A percentile compares a stretch with the other conserved stretches of the same genome.
Evolutionary conservation across 2,113 vertebrate species (phyloP).

Genomic region (Pelusios castaneus): DNA sequence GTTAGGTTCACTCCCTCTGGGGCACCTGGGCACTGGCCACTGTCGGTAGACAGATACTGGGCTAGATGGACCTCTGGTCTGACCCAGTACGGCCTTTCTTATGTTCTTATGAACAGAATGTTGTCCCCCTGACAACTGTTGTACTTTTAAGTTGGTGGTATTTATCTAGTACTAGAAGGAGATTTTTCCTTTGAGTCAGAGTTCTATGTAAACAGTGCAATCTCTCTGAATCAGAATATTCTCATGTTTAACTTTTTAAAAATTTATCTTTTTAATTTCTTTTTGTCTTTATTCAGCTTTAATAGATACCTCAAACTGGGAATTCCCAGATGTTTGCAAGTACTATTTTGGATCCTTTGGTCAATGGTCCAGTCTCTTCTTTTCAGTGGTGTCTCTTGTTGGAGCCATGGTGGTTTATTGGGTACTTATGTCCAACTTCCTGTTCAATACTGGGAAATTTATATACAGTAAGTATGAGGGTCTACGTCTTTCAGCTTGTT

Average conservation of each 20-base stretch:
- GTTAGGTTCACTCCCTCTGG: too few relatives aligned
- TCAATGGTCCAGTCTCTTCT: conserved; percentile 93
- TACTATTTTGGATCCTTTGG: conserved; percentile 95
- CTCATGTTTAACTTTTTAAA: background rate
- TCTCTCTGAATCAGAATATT: background rate
- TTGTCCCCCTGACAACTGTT: background rate
- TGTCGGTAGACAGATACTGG: too few relatives aligned
- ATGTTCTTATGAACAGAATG: too few relatives aligned
- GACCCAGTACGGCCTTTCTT: too few relatives aligned
- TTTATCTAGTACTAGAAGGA: background rate
- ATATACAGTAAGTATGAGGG: conserved; percentile 90
- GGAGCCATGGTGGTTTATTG: conserved; percentile 99
- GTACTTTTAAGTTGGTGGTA: background rate
- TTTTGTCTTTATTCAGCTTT: conserved; percentile 73
- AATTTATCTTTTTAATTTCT: background rate
- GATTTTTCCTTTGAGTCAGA: background rate
- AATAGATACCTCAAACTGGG: conserved; percentile 89
- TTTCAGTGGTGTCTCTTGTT: conserved; percentile 92
- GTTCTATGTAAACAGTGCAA: background rate
- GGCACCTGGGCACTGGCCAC: too few relatives aligned
- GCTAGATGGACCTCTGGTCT: too few relatives aligned
- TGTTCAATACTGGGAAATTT: conserved; percentile 94
- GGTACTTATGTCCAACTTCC: conserved; percentile 99
- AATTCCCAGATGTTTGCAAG: conserved; percentile 95
- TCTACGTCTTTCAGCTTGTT: background rate